Evolutionary conservation across 2,888 invertebrate species (phyloP).

Genomic region (Aquatica leii): DNA sequence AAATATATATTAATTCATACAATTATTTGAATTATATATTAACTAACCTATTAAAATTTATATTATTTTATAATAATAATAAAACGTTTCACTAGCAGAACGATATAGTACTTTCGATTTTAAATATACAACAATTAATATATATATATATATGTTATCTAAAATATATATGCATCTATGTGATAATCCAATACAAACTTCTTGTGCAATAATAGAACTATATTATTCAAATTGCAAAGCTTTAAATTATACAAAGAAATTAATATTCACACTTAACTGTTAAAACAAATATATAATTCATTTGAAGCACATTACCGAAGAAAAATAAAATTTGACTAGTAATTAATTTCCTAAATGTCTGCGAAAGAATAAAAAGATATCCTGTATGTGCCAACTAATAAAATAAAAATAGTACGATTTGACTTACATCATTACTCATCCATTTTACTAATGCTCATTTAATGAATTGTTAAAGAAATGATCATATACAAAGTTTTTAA

Average conservation of each 20-base stretch:
- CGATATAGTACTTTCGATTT: constrained; percentile 21
- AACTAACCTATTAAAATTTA: constrained; percentile 1
- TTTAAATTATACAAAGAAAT: constrained; percentile 5
- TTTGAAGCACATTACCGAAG: constrained; percentile 2
- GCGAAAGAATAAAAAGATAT: too few relatives aligned
- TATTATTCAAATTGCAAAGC: constrained; percentile 20
- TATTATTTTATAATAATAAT: constrained; percentile 6
- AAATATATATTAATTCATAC: too few relatives aligned
- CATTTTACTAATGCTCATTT: too few relatives aligned
- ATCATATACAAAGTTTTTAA: too few relatives aligned
- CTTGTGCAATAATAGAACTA: constrained; percentile 26
- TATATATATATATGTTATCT: constrained; percentile 23
- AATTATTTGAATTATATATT: not conserved
- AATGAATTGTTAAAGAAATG: too few relatives aligned
- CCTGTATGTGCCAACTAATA: too few relatives aligned
- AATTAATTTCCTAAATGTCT: too few relatives aligned
- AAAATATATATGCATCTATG: constrained; percentile 28
- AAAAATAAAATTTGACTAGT: not conserved
- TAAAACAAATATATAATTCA: not conserved
- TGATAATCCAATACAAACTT: constrained; percentile 22
- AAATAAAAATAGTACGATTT: too few relatives aligned
- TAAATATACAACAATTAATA: constrained; percentile 23
- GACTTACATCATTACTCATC: too few relatives aligned
- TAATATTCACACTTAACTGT: not conserved
- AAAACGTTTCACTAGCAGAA: constrained; percentile 19